Conservation (phyloP, 2,888 invertebrate species). For the Leptinotarsa juncta region DNA sequence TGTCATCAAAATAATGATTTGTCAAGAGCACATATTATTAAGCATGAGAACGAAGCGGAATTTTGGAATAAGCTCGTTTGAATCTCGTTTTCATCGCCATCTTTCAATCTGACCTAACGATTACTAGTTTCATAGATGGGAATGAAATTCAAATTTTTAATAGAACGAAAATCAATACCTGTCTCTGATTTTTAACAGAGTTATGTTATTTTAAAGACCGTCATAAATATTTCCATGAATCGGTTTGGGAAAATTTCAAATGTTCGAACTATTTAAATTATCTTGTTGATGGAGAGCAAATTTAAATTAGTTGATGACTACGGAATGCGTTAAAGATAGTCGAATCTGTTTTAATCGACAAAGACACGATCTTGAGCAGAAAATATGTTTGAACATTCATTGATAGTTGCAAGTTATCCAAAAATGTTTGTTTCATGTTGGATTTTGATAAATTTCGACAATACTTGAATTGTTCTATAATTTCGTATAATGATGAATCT, state of each 20-base stretch:
- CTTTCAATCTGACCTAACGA: not conserved
- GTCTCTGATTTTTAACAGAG: not conserved
- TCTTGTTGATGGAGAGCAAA: not conserved
- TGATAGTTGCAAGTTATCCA: no score
- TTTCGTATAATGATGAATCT: no score
- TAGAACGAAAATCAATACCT: not conserved
- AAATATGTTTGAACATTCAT: no score
- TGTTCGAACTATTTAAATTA: not conserved
- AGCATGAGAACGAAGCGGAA: not conserved
- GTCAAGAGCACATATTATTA: not conserved
- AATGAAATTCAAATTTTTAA: not conserved
- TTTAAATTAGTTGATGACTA: not conserved
- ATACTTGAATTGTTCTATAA: no score
- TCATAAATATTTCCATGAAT: not conserved
- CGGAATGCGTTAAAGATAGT: not conserved
- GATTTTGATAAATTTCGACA: no score
- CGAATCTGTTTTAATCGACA: not conserved
- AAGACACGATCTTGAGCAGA: no score
- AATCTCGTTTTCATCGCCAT: not conserved
- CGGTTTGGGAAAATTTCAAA: not conserved
- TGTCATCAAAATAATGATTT: not conserved
- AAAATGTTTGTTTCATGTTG: no score
- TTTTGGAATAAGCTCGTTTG: not conserved
- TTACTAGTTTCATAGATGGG: not conserved
- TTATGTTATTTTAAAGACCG: not conserved